Percentiles rank a stretch among this genome's conserved stretches.
Conservation (phyloP, 2,113 vertebrate genomes). For the Heloderma charlesbogerti region DNA sequence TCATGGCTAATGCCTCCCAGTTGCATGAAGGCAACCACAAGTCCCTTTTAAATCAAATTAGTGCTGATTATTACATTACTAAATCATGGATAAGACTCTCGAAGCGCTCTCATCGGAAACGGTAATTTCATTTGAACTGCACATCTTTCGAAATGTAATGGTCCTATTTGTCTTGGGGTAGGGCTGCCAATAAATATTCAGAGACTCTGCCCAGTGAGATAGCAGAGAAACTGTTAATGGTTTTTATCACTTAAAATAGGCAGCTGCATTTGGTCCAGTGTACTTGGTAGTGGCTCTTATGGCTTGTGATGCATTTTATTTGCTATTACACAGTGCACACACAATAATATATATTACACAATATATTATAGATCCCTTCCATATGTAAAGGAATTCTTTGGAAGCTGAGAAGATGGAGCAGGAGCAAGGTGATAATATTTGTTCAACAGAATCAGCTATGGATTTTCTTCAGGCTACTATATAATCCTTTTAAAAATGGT, state of each 20-base stretch:
- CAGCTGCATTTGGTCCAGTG: conserved; percentile 67
- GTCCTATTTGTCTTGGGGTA: conserved; percentile 70
- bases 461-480: neutral
- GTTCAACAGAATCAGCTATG: neutral
- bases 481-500: conserved; percentile 11
- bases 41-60: conserved; percentile 74
- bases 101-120: conserved; percentile 75
- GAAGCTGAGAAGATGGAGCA: conserved; percentile 14
- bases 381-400: conserved; percentile 11
- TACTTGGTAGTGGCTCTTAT: conserved; percentile 45
- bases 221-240: conserved; percentile 75
- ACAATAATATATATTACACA: neutral
- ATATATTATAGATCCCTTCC: neutral
- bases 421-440: neutral
- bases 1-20: conserved; percentile 74
- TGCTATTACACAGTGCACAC: conserved; percentile 31
- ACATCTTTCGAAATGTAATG: conserved; percentile 67
- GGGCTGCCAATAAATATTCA: conserved; percentile 60
- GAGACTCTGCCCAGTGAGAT: conserved; percentile 9
- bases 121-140: conserved; percentile 72
- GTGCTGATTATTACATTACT: conserved; percentile 67
- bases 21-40: conserved; percentile 72
- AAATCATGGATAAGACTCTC: conserved; percentile 56
- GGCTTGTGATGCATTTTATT: conserved; percentile 55
- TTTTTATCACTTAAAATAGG: conserved; percentile 66